phyloP scores from a whole-genome alignment of 2,888 invertebrate species.

The Netelia virgata region DNA sequence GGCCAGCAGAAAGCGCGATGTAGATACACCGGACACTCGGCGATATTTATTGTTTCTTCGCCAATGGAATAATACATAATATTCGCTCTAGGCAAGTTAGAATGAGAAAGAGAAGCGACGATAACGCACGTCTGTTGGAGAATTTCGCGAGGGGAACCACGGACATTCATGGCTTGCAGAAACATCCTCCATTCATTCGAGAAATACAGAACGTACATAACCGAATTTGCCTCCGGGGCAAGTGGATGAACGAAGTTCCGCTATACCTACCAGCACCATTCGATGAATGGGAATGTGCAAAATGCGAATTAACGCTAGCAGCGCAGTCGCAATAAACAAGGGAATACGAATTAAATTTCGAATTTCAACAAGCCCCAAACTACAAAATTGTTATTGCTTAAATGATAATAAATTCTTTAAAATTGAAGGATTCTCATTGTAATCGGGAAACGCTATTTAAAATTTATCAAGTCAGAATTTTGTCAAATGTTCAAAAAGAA shows the following conservation, averaged over 20 bases:
- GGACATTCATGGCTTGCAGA: neutral
- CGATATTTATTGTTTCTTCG: conserved; percentile 51
- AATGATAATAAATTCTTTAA: too few relatives aligned
- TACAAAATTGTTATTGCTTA: too few relatives aligned
- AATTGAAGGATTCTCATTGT: too few relatives aligned
- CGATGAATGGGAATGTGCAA: conserved; percentile 31
- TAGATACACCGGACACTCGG: conserved; percentile 40
- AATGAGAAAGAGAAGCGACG: conserved; percentile 24
- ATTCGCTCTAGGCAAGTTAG: conserved; percentile 17
- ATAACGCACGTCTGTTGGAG: neutral
- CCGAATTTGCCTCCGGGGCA: conserved; percentile 24
- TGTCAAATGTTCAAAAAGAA: too few relatives aligned
- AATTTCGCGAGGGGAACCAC: conserved; percentile 24
- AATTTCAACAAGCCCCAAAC: too few relatives aligned
- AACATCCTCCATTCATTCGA: conserved; percentile 36
- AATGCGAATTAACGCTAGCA: neutral
- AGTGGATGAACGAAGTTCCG: conserved; percentile 21
- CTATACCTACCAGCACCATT: neutral
- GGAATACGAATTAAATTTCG: too few relatives aligned
- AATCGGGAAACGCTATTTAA: too few relatives aligned
- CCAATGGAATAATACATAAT: conserved; percentile 42
- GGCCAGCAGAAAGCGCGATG: conserved; percentile 42
- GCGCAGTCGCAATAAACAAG: neutral
- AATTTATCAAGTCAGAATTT: too few relatives aligned
- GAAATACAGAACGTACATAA: conserved; percentile 14